Evolutionary conservation across 2,797 vertebrate species (phyloP).

Genomic region (Bradypus variegatus): DNA sequence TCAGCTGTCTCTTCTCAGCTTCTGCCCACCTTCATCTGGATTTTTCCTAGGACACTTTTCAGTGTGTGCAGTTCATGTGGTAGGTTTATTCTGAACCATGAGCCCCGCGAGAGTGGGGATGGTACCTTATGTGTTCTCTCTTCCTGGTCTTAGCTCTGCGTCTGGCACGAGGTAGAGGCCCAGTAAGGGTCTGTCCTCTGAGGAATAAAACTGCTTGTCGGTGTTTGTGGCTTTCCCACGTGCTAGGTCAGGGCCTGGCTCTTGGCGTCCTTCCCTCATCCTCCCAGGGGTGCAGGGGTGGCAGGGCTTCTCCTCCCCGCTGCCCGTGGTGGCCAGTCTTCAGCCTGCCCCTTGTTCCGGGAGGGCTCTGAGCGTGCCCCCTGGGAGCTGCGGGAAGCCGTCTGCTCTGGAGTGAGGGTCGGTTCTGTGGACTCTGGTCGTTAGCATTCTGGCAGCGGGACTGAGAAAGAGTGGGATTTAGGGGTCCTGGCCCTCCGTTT

Average conservation of each 20-base stretch:
- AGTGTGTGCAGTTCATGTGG: not conserved
- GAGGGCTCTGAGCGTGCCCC: accelerated
- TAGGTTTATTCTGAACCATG: not conserved
- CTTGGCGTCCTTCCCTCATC: accelerated
- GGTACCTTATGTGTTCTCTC: not conserved
- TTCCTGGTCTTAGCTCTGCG: not conserved
- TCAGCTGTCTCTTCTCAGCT: not conserved
- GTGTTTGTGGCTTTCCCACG: not conserved
- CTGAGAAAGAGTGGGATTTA: not conserved
- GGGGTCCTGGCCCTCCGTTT: not conserved
- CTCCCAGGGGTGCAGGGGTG: not conserved
- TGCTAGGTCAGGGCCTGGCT: not conserved
- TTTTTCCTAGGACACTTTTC: not conserved
- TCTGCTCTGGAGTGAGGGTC: accelerated
- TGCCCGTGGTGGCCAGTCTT: not conserved
- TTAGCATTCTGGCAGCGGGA: not conserved
- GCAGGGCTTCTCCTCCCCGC: not conserved
- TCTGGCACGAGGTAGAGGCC: accelerated
- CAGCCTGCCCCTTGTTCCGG: too few species aligned
- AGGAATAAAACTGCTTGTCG: not conserved
- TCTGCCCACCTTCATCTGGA: not conserved
- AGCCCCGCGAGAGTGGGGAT: accelerated
- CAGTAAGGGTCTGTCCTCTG: not conserved
- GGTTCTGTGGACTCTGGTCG: not conserved
- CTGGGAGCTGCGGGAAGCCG: accelerated